phyloP scores from a whole-genome alignment of 1,140 invertebrate species.

The Hydropsyche tenuis region DNA sequence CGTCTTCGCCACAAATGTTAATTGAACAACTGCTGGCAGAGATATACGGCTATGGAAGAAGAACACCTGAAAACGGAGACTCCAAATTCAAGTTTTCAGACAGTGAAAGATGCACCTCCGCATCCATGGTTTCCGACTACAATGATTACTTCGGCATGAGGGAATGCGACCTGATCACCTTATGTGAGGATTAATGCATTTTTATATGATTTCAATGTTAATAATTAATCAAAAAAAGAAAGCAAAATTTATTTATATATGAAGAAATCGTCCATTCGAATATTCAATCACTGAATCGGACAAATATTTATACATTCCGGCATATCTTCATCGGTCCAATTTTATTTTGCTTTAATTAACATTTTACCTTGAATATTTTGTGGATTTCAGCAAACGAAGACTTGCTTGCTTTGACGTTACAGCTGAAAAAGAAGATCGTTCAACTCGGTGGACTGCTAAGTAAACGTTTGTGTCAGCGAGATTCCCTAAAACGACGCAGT shows the following conservation, averaged over 20 bases:
- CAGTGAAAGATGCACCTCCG: constrained; percentile 34
- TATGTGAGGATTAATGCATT: constrained; percentile 18
- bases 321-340: no score
- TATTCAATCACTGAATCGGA: no score
- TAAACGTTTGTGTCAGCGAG: constrained; percentile 53
- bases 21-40: constrained; percentile 45
- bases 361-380: background rate
- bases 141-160: constrained; percentile 7
- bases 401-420: constrained; percentile 51
- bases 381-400: constrained; percentile 53
- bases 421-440: constrained; percentile 53
- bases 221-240: no score
- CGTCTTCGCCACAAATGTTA: constrained; percentile 25
- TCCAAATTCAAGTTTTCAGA: constrained; percentile 22
- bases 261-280: no score
- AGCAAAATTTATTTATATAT: no score
- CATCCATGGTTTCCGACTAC: constrained; percentile 36
- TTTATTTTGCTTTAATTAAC: no score
- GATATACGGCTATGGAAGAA: constrained; percentile 40
- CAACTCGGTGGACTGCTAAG: constrained; percentile 54
- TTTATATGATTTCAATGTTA: no score
- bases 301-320: no score
- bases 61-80: background rate
- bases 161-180: constrained; percentile 20
- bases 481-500: constrained; percentile 55